Conservation (phyloP, 2,888 invertebrate genomes). For the Lepetodrilus schrolli region DNA sequence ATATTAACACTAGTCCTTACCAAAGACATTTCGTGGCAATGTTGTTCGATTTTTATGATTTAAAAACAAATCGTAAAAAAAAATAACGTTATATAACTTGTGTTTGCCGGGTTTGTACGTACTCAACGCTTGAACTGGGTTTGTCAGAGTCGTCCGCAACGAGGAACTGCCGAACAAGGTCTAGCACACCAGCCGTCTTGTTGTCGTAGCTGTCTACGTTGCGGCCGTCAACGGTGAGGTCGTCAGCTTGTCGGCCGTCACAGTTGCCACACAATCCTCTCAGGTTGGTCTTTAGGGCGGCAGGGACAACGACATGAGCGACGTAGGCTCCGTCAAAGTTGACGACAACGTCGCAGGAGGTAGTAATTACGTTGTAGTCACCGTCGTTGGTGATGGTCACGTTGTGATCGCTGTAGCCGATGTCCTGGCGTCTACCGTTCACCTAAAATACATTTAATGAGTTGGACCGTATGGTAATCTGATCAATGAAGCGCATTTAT, state of each 20-base stretch:
- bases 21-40: too few species aligned
- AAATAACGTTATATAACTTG: too few species aligned
- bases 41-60: too few species aligned
- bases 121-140: slow-evolving; percentile 34
- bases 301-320: slow-evolving; percentile 35
- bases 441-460: too few species aligned
- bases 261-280: slow-evolving; percentile 88
- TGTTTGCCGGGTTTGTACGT: too few species aligned
- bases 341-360: slow-evolving; percentile 31
- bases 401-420: slow-evolving; percentile 5
- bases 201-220: slow-evolving; percentile 72
- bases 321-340: slow-evolving; percentile 34
- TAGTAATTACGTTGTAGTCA: slow-evolving; percentile 35
- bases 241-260: slow-evolving; percentile 83
- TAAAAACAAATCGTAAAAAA: too few species aligned
- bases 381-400: slow-evolving; percentile 36
- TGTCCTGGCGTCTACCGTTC: slow-evolving; percentile 16
- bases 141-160: slow-evolving; percentile 38
- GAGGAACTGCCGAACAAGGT: slow-evolving; percentile 31
- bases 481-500: too few species aligned
- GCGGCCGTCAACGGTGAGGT: slow-evolving; percentile 80
- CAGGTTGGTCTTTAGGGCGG: slow-evolving; percentile 83
- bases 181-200: slow-evolving; percentile 27
- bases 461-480: too few species aligned
- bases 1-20: too few species aligned